Conservation (phyloP, 2,888 invertebrate genomes). For the Ophion slaviceki region DNA sequence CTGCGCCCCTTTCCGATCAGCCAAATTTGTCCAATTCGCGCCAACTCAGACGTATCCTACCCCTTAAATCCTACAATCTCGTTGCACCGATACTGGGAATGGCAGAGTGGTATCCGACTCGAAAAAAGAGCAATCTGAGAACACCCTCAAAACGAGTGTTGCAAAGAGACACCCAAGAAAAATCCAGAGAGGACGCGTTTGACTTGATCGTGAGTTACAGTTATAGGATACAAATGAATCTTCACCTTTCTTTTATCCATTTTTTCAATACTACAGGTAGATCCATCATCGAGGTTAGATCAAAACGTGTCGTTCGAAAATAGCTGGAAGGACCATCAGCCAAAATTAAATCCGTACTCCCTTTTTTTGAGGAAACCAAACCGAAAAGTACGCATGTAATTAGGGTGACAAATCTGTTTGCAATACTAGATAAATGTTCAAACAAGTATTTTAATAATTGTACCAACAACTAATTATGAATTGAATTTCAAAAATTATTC, state of each 20-base stretch:
- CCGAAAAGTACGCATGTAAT: constrained; percentile 73
- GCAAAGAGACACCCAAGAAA: constrained; percentile 18
- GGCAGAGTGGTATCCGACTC: constrained; percentile 68
- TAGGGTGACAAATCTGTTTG: background rate
- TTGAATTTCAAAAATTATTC: background rate
- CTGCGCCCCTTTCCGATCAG: constrained; percentile 76
- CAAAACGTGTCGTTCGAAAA: constrained; percentile 54
- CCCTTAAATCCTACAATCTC: constrained; percentile 74
- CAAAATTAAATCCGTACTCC: constrained; percentile 75
- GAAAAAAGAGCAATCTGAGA: background rate
- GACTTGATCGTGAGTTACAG: constrained; percentile 67
- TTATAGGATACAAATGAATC: background rate
- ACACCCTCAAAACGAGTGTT: constrained; percentile 19
- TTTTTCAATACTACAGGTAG: constrained; percentile 71
- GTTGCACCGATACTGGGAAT: constrained; percentile 77
- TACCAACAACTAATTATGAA: background rate
- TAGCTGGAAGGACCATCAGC: constrained; percentile 29
- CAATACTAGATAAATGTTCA: background rate
- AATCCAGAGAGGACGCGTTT: constrained; percentile 33
- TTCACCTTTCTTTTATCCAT: background rate
- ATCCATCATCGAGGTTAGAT: constrained; percentile 73
- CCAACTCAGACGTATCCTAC: constrained; percentile 74
- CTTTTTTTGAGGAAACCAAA: constrained; percentile 77
- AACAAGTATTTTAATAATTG: background rate
- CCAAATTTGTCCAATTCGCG: constrained; percentile 73